Conservation (phyloP, 1,140 invertebrate genomes). For the Pissodes strobi region DNA sequence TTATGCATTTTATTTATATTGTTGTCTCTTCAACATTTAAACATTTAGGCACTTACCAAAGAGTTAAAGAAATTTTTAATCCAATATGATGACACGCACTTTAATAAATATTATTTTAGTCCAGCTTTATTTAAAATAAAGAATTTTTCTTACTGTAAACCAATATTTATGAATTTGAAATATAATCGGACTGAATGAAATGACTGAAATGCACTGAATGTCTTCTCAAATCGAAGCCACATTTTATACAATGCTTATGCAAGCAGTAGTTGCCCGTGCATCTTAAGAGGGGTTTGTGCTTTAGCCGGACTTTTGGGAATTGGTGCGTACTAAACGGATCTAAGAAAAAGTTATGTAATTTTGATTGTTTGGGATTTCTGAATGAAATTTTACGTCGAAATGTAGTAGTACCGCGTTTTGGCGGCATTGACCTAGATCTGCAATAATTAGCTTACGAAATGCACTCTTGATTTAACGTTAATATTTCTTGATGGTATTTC, state of each 20-base stretch:
- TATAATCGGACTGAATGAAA: neutral
- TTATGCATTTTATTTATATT: too few species aligned
- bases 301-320: slow-evolving; percentile 30
- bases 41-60: too few species aligned
- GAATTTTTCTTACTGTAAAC: too few species aligned
- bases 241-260: slow-evolving; percentile 15
- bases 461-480: too few species aligned
- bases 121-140: neutral
- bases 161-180: too few species aligned
- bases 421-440: slow-evolving; percentile 11
- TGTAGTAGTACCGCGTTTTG: neutral
- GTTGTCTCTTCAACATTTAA: too few species aligned
- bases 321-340: slow-evolving; percentile 33
- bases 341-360: slow-evolving; percentile 26
- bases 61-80: too few species aligned
- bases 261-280: neutral
- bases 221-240: neutral
- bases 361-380: slow-evolving; percentile 20
- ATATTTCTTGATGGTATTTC: too few species aligned
- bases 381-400: slow-evolving; percentile 14
- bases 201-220: neutral
- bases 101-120: neutral
- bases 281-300: slow-evolving; percentile 7
- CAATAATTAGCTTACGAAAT: too few species aligned
- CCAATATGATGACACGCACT: neutral